These are phyloP conservation scores for Danaus chrysippus DNA, from an alignment of 2,888 invertebrate species.

Conservation along the genomic window DNA sequence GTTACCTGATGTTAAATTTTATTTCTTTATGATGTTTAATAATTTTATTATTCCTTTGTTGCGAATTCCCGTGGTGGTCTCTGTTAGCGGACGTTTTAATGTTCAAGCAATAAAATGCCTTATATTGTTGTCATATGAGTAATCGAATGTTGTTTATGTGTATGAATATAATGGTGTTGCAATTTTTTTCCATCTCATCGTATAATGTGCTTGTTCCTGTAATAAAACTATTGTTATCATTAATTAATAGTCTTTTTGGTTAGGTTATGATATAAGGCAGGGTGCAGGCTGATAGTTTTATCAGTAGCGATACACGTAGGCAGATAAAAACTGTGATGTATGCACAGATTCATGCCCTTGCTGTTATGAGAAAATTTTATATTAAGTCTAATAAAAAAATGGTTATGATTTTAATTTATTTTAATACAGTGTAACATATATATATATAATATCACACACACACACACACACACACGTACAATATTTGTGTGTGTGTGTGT, in stretches of 20 bases:
- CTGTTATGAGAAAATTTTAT: slow-evolving; percentile 44
- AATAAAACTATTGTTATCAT: slow-evolving; percentile 40
- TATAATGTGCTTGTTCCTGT: slow-evolving; percentile 47
- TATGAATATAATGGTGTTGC: slow-evolving; percentile 47
- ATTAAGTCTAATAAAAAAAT: slow-evolving; percentile 22
- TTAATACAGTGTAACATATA: too few relatives aligned
- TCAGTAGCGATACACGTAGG: slow-evolving; percentile 64
- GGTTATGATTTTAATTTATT: too few relatives aligned
- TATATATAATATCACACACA: too few relatives aligned
- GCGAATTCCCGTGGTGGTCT: slow-evolving; percentile 43
- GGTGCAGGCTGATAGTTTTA: slow-evolving; percentile 35
- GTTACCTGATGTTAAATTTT: slow-evolving; percentile 62
- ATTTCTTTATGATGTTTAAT: slow-evolving; percentile 62
- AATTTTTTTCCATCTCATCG: slow-evolving; percentile 46
- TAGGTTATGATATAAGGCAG: slow-evolving; percentile 31
- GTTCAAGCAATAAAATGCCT: slow-evolving; percentile 48
- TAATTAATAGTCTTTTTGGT: slow-evolving; percentile 35
- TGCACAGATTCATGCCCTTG: slow-evolving; percentile 49
- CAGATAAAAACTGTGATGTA: slow-evolving; percentile 58
- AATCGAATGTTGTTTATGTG: slow-evolving; percentile 61
- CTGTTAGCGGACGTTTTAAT: slow-evolving; percentile 36
- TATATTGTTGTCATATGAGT: slow-evolving; percentile 62
- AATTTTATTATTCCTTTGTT: slow-evolving; percentile 53
- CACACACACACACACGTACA: too few relatives aligned
- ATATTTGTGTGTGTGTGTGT: too few relatives aligned